A percentile compares a stretch with the other conserved stretches of the same genome.
Evolutionary conservation across 1,140 invertebrate species (phyloP).

Genomic region (Apolygus lucorum): DNA sequence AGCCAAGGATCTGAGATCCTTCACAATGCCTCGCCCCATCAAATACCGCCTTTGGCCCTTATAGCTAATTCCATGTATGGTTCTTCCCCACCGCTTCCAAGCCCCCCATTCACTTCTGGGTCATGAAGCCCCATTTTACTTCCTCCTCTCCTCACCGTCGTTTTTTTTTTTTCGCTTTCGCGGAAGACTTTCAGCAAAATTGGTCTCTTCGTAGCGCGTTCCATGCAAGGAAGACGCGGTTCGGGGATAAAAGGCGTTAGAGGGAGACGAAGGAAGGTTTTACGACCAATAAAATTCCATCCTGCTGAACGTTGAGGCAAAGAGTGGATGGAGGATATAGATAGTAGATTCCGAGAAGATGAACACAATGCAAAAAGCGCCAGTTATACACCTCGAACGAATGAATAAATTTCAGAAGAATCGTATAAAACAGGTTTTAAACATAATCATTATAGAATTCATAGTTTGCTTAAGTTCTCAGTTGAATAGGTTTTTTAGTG

Average conservation of each 20-base stretch:
- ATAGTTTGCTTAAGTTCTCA: no score
- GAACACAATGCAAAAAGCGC: no score
- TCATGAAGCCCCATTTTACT: neutral
- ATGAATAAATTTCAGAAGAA: no score
- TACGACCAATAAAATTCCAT: neutral
- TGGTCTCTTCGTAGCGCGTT: neutral
- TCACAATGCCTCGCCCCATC: neutral
- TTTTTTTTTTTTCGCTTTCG: constrained; percentile 22
- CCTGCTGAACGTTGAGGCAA: no score
- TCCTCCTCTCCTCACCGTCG: no score
- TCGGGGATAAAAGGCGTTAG: neutral
- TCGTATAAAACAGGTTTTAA: no score
- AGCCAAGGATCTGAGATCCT: neutral
- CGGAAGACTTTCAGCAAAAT: neutral
- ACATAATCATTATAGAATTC: no score
- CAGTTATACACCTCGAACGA: no score
- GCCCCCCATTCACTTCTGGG: neutral
- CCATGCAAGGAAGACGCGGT: neutral
- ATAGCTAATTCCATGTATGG: neutral
- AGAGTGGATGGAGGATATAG: no score
- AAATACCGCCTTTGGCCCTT: constrained; percentile 1
- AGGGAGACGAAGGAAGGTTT: neutral
- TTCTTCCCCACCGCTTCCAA: constrained; percentile 26
- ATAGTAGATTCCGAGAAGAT: no score
- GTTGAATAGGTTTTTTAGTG: no score